These are phyloP conservation scores for Halisarca cf. caerulea DNA, from an alignment of 37 sponge, comb jelly and placozoan species.

Conservation along the genomic window DNA sequence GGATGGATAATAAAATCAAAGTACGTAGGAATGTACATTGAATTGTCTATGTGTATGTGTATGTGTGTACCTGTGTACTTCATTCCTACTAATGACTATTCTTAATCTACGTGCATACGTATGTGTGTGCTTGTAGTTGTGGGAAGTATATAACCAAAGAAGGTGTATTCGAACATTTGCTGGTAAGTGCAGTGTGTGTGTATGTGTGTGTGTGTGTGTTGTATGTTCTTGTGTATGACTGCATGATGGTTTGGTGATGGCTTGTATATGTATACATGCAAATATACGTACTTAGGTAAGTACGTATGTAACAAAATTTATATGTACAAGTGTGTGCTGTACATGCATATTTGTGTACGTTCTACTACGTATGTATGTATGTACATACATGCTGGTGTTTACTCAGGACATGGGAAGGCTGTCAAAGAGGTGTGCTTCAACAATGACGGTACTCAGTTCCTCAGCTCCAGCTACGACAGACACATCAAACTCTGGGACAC, in stretches of 20 bases:
- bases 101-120: neutral
- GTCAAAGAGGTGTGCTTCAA: constrained; percentile 91
- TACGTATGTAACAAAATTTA: too few species aligned
- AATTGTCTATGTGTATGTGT: neutral
- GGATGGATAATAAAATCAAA: constrained; percentile 95
- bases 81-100: too few species aligned
- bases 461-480: constrained; percentile 89
- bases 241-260: too few species aligned
- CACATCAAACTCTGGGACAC: constrained; percentile 97
- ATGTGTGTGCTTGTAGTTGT: constrained; percentile 60
- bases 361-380: too few species aligned
- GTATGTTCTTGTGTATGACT: too few species aligned
- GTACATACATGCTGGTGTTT: neutral
- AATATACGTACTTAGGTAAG: too few species aligned
- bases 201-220: too few species aligned
- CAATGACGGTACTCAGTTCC: constrained; percentile 91
- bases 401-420: constrained; percentile 88
- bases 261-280: too few species aligned
- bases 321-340: too few species aligned
- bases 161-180: constrained; percentile 84
- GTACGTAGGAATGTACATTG: constrained; percentile 17
- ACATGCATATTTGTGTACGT: too few species aligned
- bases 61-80: neutral
- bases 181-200: constrained; percentile 39
- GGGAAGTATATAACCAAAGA: constrained; percentile 94